These are phyloP conservation scores for Ormyrus thymus DNA, from an alignment of 2,888 invertebrate species.

Conservation along the genomic window DNA sequence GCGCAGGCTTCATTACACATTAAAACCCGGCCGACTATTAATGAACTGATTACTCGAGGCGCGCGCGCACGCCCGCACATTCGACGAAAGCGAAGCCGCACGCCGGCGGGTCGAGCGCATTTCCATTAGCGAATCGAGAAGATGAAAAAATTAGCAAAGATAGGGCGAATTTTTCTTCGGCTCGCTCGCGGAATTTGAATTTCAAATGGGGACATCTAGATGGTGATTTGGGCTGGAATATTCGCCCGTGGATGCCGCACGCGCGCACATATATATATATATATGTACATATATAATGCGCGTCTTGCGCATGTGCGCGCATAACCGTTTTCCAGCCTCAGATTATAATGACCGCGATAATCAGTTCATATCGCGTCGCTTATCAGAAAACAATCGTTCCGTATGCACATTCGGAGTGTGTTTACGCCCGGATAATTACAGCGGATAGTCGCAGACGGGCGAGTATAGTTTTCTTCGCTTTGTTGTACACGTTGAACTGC, in stretches of 20 bases:
- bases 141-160: too few relatives aligned
- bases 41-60: too few relatives aligned
- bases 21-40: too few relatives aligned
- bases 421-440: background rate
- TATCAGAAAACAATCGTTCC: background rate
- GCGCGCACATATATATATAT: too few relatives aligned
- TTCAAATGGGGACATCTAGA: background rate
- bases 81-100: too few relatives aligned
- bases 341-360: conserved; percentile 5
- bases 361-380: background rate
- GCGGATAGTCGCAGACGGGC: background rate
- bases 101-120: too few relatives aligned
- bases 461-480: background rate
- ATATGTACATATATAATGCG: background rate
- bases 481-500: background rate
- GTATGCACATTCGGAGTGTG: background rate
- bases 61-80: too few relatives aligned
- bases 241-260: too few relatives aligned
- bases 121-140: too few relatives aligned
- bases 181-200: too few relatives aligned
- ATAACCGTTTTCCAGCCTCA: conserved; percentile 1
- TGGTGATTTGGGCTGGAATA: background rate
- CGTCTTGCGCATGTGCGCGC: background rate
- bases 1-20: too few relatives aligned
- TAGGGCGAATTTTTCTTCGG: too few relatives aligned